Conservation (phyloP, 2,888 invertebrate genomes). For the Gasteruption jaculator region DNA sequence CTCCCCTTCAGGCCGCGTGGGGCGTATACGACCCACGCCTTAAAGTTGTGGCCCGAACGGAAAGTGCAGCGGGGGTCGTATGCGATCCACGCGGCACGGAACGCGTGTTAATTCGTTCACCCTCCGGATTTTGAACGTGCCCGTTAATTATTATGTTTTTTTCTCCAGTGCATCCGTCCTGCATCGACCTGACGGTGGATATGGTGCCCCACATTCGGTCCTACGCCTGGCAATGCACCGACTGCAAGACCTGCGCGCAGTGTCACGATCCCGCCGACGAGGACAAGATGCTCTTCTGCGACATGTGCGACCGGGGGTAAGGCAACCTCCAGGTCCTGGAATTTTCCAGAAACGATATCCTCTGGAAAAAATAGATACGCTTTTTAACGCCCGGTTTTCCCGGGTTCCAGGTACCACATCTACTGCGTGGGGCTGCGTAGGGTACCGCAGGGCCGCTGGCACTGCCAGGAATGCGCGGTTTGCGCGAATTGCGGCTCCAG, state of each 20-base stretch:
- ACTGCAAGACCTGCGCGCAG: slow-evolving; percentile 85
- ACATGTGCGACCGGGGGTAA: slow-evolving; percentile 85
- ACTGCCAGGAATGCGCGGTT: slow-evolving; percentile 75
- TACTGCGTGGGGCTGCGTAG: slow-evolving; percentile 80
- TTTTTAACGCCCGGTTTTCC: background rate
- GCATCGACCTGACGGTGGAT: slow-evolving; percentile 78
- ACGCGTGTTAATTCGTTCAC: too few relatives aligned
- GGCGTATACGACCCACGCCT: too few relatives aligned
- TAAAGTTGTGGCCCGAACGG: too few relatives aligned
- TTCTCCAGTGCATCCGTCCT: slow-evolving; percentile 74
- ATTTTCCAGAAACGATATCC: too few relatives aligned
- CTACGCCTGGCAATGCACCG: slow-evolving; percentile 91
- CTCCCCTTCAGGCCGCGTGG: too few relatives aligned
- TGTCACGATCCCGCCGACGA: slow-evolving; percentile 80
- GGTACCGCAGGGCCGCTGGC: slow-evolving; percentile 86
- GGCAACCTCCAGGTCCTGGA: too few relatives aligned
- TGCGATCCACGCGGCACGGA: too few relatives aligned
- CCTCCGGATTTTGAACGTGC: too few relatives aligned
- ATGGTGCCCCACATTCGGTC: slow-evolving; percentile 79
- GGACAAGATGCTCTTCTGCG: slow-evolving; percentile 92
- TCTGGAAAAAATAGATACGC: background rate
- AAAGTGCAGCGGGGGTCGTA: too few relatives aligned
- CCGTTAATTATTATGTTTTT: background rate
- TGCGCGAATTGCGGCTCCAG: slow-evolving; percentile 56
- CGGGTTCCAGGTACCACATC: slow-evolving; percentile 74